Evolutionary conservation across 2,113 vertebrate species (phyloP).

Genomic region (Pseudorhombus dupliciocellatus): DNA sequence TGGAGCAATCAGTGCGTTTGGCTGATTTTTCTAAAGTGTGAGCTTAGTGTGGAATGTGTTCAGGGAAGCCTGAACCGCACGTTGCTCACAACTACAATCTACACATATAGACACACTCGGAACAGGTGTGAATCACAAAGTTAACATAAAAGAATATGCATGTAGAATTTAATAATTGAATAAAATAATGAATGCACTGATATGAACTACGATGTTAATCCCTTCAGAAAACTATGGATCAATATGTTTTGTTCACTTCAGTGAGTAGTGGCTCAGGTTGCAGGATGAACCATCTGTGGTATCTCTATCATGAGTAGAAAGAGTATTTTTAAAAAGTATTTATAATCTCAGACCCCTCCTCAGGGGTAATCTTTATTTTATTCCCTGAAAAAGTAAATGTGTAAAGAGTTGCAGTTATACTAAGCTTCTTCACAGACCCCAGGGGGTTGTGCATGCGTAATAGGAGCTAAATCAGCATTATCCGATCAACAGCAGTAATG

Average conservation of each 20-base stretch:
- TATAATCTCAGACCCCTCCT: too few species aligned
- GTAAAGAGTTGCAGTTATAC: not conserved
- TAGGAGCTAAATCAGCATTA: constrained; percentile 56
- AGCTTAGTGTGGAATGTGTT: constrained; percentile 49
- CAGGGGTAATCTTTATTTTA: not conserved
- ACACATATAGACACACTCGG: constrained; percentile 4
- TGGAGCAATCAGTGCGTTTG: constrained; percentile 55
- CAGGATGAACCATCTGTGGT: too few species aligned
- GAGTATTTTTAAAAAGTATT: too few species aligned
- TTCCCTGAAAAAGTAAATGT: not conserved
- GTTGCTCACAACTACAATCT: constrained; percentile 7
- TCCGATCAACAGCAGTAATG: constrained; percentile 51
- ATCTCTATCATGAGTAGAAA: too few species aligned
- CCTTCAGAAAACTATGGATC: too few species aligned
- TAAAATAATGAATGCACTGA: too few species aligned
- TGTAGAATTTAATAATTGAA: too few species aligned
- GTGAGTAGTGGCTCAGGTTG: too few species aligned
- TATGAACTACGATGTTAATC: too few species aligned
- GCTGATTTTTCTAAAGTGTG: constrained; percentile 45
- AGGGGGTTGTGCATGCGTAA: constrained; percentile 36
- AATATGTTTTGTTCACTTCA: too few species aligned
- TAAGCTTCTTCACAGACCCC: constrained; percentile 38
- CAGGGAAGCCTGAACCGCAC: constrained; percentile 27
- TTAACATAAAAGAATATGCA: not conserved
- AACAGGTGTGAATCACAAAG: not conserved